Conservation (phyloP, 2,113 vertebrate genomes). For the Sus scrofa region DNA sequence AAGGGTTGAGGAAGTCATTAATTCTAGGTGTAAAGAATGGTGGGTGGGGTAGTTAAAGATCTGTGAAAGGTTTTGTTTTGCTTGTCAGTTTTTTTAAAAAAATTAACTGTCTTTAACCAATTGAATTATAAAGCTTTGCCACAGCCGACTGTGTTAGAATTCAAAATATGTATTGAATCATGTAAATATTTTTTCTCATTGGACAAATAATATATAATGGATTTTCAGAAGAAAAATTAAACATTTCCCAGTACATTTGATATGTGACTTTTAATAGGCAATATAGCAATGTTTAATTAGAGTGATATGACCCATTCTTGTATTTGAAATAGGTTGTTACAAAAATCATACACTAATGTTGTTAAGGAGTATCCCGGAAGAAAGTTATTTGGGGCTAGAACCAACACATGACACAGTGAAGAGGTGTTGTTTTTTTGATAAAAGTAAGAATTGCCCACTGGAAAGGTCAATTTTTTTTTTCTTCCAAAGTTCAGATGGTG, state of each 20-base stretch:
- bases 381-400: conserved; percentile 1
- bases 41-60: neutral
- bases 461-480: conserved; percentile 79
- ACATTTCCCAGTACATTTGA: neutral
- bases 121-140: neutral
- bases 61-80: neutral
- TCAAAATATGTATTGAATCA: neutral
- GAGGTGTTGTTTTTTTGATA: conserved; percentile 65
- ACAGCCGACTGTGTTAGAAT: neutral
- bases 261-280: neutral
- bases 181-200: neutral
- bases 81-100: neutral
- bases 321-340: neutral
- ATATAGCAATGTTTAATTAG: neutral
- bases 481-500: conserved; percentile 66
- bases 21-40: neutral
- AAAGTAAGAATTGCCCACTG: conserved; percentile 68
- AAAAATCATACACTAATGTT: neutral
- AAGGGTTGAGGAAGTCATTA: neutral
- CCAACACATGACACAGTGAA: neutral
- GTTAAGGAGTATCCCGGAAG: conserved; percentile 14
- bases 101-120: neutral
- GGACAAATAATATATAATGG: neutral
- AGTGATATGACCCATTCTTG: neutral
- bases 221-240: neutral